phyloP scores from a whole-genome alignment of 2,888 invertebrate species.

The Incurvaria masculella region DNA sequence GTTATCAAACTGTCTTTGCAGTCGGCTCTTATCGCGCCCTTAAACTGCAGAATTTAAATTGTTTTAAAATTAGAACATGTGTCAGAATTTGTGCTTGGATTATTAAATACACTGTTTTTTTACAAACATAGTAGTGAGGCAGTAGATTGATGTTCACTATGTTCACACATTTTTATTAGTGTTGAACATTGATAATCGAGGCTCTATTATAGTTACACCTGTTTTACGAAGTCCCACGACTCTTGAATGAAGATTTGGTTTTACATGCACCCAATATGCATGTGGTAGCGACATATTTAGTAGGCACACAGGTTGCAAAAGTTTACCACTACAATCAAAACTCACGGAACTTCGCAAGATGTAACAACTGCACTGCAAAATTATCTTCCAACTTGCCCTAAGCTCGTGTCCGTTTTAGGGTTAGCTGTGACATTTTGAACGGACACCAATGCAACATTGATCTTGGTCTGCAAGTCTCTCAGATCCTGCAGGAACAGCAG shows the following conservation, averaged over 20 bases:
- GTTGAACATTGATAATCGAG: background rate
- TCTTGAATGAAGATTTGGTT: too few species aligned
- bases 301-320: too few species aligned
- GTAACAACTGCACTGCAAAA: background rate
- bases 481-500: slow-evolving; percentile 82
- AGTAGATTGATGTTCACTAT: background rate
- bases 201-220: too few species aligned
- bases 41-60: too few species aligned
- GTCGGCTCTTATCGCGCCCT: too few species aligned
- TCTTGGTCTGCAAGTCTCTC: slow-evolving; percentile 83
- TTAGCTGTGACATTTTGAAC: slow-evolving; percentile 93
- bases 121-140: background rate
- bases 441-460: slow-evolving; percentile 91
- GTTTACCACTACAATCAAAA: too few species aligned
- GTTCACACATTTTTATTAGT: background rate
- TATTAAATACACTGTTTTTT: background rate
- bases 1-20: too few species aligned
- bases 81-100: background rate
- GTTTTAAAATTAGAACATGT: too few species aligned
- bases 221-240: too few species aligned
- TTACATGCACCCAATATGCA: too few species aligned
- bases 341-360: too few species aligned
- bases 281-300: too few species aligned
- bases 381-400: slow-evolving; percentile 86
- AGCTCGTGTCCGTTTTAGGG: slow-evolving; percentile 92